phyloP scores from a whole-genome alignment of 1,140 invertebrate genomes.

The Cyclina sinensis region DNA sequence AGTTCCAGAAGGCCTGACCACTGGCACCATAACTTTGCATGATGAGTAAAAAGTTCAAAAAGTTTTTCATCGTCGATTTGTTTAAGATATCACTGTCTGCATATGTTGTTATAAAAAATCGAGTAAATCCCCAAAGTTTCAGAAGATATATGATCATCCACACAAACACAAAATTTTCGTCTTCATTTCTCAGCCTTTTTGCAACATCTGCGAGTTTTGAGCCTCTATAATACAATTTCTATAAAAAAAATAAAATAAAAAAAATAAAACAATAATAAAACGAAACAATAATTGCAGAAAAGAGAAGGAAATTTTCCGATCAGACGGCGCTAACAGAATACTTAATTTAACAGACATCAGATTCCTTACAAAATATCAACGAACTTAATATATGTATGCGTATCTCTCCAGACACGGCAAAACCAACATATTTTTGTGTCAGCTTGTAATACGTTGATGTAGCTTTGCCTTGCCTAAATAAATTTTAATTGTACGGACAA shows the following conservation, averaged over 20 bases:
- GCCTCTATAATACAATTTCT: background rate
- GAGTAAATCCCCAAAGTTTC: constrained; percentile 55
- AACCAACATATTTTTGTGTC: no score
- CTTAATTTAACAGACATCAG: no score
- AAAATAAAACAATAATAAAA: no score
- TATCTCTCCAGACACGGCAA: no score
- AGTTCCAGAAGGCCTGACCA: constrained; percentile 69
- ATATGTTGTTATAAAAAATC: constrained; percentile 46
- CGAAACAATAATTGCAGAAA: no score
- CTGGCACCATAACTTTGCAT: constrained; percentile 67
- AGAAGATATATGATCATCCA: constrained; percentile 47
- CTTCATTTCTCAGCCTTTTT: constrained; percentile 28
- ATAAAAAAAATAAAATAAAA: no score
- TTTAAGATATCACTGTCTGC: background rate
- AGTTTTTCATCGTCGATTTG: background rate
- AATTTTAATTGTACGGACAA: no score
- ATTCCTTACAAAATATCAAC: no score
- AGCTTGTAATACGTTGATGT: no score
- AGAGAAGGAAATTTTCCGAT: no score
- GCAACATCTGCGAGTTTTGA: background rate
- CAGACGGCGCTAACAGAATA: no score
- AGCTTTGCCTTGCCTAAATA: no score
- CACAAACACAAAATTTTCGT: constrained; percentile 34
- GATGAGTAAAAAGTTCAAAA: constrained; percentile 29
- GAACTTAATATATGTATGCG: background rate